Evolutionary conservation across 2,113 vertebrate species (phyloP), one percentile per base, ranked within the genome.

Genomic region (Tylochromis polylepis): DNA sequence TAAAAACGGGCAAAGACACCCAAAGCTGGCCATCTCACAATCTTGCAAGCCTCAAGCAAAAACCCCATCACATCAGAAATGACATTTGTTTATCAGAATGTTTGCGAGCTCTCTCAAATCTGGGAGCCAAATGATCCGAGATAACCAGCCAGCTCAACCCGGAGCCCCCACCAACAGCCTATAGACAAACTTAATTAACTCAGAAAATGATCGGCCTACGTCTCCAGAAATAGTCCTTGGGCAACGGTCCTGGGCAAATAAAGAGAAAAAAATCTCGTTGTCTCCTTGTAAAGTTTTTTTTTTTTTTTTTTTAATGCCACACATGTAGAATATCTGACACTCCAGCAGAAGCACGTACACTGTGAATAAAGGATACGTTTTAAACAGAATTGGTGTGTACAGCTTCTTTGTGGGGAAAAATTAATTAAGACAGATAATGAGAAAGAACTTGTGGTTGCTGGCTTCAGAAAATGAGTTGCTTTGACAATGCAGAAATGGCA

Each of bases 181-280:
- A 79, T 53, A 83, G 88, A 86, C 70, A 87, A 87, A 91, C 34
- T 81, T 86, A 81, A 93, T 91, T 83, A 89, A 87, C 60, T 81
- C 51, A 81, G 36, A 88, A 83, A 89, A 90, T 77, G 12, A 82
- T 65, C 82, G 80, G 80, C 22, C 53, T 75, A 55, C 29, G 43
- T 79, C 60, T 89, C 59, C 59, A 82, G 85, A 49, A 81, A 53
- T 75, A 87, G 65, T 75, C 31, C 38, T 65, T 53, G 57, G 79
- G 70, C 87, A 82, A 27, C 16, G 55, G 24, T 34, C 62, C 24
- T 65, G 57, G 59, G 62, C 84, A 58, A 22, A n/a, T 36, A 36
- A 18, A 5, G 3, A 3, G 4, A 12, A 12, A 5, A 1, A 5
- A 51, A 11, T 3, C n/a, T 58, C 24, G 3, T 2, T 4, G 20